Percentiles rank a stretch among this genome's conserved stretches.
Evolutionary conservation across 2,888 invertebrate genomes (phyloP).

Genomic region (Stratiomys singularior): DNA sequence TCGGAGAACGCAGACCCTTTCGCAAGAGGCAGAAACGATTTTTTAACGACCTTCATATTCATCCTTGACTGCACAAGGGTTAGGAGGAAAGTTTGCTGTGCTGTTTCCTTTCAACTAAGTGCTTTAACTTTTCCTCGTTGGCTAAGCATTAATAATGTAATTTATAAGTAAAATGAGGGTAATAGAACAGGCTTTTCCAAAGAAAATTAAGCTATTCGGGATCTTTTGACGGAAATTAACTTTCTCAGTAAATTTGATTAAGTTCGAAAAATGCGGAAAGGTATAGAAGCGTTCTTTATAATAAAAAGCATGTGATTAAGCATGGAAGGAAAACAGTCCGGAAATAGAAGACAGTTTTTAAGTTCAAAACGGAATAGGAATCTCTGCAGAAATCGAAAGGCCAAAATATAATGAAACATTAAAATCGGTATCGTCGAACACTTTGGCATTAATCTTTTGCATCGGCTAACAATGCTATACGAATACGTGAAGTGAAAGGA

Average conservation of each 20-base stretch:
- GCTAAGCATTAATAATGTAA: slow-evolving; percentile 32
- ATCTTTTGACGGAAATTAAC: slow-evolving; percentile 3
- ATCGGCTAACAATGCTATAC: too few species aligned
- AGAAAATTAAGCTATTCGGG: not conserved
- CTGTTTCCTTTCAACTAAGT: slow-evolving; percentile 13
- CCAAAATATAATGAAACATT: too few species aligned
- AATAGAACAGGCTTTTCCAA: not conserved
- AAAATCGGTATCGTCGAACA: too few species aligned
- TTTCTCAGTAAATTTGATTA: not conserved
- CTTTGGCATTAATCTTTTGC: too few species aligned
- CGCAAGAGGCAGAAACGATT: not conserved
- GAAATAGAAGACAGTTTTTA: too few species aligned
- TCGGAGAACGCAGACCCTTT: not conserved
- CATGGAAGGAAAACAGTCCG: too few species aligned
- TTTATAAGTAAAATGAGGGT: slow-evolving; percentile 20
- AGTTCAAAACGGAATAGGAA: too few species aligned
- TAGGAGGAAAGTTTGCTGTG: not conserved
- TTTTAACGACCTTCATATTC: slow-evolving; percentile 33
- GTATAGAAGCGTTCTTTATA: too few species aligned
- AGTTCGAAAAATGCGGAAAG: not conserved
- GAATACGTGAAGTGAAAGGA: too few species aligned
- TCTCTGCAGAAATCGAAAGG: too few species aligned
- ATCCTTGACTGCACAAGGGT: slow-evolving; percentile 38
- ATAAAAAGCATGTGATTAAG: too few species aligned
- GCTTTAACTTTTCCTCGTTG: slow-evolving; percentile 28